phyloP scores from a whole-genome alignment of 2,797 vertebrate species.

The Poecilia velifera region DNA sequence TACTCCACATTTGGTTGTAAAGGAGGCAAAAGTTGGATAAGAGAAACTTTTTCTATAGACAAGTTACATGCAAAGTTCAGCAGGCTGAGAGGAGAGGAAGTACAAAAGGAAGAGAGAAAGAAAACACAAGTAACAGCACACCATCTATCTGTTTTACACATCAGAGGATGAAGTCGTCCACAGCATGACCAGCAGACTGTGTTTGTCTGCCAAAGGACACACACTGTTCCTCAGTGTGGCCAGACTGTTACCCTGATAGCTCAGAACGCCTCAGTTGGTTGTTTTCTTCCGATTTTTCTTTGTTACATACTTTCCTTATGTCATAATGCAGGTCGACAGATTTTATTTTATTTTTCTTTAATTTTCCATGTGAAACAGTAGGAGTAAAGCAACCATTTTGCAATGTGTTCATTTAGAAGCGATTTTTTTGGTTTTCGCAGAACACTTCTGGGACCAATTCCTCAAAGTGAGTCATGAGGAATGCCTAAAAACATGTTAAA shows the following conservation, averaged over 20 bases:
- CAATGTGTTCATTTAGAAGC: constrained; percentile 18
- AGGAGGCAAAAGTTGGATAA: background rate
- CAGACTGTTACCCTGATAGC: constrained; percentile 42
- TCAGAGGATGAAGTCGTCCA: constrained; percentile 48
- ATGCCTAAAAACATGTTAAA: constrained; percentile 16
- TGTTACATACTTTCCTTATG: constrained; percentile 14
- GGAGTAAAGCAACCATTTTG: constrained; percentile 16
- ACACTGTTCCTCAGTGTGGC: constrained; percentile 33
- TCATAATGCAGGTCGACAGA: constrained; percentile 34
- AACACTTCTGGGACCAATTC: constrained; percentile 38
- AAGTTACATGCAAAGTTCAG: constrained; percentile 3
- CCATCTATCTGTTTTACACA: constrained; percentile 67
- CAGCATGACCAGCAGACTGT: constrained; percentile 45
- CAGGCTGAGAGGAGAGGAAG: constrained; percentile 20
- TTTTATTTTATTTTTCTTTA: background rate
- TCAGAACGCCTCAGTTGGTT: constrained; percentile 27
- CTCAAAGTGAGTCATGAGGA: constrained; percentile 26
- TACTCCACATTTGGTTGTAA: background rate
- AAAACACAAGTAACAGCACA: constrained; percentile 32
- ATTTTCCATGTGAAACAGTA: constrained; percentile 30
- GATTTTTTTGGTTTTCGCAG: constrained; percentile 37
- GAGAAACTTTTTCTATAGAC: background rate
- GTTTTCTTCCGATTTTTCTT: constrained; percentile 36
- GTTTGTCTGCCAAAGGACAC: constrained; percentile 67
- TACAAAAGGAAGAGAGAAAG: constrained; percentile 31